Base-by-base conservation (phyloP, 2,797 vertebrate genomes). In the Chaetodon trifasciatus region DNA sequence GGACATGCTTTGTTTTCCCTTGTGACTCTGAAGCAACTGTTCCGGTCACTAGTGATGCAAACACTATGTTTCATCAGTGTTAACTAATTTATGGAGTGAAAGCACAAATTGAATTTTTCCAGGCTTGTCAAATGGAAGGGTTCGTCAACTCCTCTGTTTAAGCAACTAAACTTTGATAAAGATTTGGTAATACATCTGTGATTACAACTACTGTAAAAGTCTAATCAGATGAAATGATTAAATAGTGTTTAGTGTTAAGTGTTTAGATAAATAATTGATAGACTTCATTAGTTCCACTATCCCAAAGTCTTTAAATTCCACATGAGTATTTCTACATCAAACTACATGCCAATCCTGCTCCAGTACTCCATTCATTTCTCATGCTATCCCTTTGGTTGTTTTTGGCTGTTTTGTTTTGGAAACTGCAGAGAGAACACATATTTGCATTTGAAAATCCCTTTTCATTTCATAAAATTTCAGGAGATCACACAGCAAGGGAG, bases 361-460 rank as follows among this genome's bases (percentile, higher is more conserved):
- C 19, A 8, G 19, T 13, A 17, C 42, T 71, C 9, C 1, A 16
- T 56, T 50, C 1, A 9, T 63, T 55, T 69, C 49, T 37, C 49
- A 42, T 49, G 28, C 28, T 12, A 12, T 32, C 3, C 32, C 4
- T 13, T 35, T 15, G 15, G 13, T 44, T 9, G 9, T 44, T 44
- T 13, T 44, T 44, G 28, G 28, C 28, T 32, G 28, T 42, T 73
- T 57, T 21, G 3, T 32, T 60, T 56, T 19, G 1, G 46, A 40
- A 47, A 72, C 46, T 24, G 5, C 21, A 39, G n/a, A 10, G 3
- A 46, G 40, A 49, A 42, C 39, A 32, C 8, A 15, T 21, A 57
- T 37, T 83, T 65, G 8, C 52, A 58, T 74, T 70, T 35, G 16
- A 64, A 65, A 78, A n/a, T 78, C 11, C 3, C 56, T 56, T 32